These are phyloP conservation scores for Phocoena phocoena DNA, from an alignment of 2,113 vertebrate genomes.

Conservation along the genomic window DNA sequence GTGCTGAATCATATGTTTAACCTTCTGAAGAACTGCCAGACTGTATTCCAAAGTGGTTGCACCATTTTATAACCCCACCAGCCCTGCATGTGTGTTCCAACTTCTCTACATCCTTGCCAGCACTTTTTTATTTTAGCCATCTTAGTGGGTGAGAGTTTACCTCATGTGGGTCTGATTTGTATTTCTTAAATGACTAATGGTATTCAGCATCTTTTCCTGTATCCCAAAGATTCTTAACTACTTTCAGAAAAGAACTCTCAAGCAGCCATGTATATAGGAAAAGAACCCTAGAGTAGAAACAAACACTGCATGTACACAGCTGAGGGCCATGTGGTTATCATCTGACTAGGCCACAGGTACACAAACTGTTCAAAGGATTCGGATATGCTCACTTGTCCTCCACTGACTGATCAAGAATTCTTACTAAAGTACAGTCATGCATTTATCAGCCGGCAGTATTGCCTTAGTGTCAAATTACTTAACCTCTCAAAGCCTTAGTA, in stretches of 20 bases:
- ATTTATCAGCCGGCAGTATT: not conserved
- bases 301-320: not conserved
- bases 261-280: not conserved
- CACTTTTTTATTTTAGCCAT: not conserved
- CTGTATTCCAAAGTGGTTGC: not conserved
- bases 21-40: not conserved
- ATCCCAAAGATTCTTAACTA: not conserved
- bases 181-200: not conserved
- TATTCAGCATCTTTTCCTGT: not conserved
- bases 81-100: not conserved
- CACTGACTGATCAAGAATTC: not conserved
- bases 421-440: not conserved
- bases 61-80: not conserved
- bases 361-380: not conserved
- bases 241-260: not conserved
- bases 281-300: not conserved
- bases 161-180: not conserved
- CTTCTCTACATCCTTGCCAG: not conserved
- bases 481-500: not conserved
- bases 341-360: not conserved
- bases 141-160: not conserved
- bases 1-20: not conserved
- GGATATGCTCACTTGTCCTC: not conserved
- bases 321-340: not conserved
- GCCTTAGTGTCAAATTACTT: not conserved